Evolutionary conservation across 2,888 invertebrate species (phyloP).

Genomic region (Ochropleura plecta): DNA sequence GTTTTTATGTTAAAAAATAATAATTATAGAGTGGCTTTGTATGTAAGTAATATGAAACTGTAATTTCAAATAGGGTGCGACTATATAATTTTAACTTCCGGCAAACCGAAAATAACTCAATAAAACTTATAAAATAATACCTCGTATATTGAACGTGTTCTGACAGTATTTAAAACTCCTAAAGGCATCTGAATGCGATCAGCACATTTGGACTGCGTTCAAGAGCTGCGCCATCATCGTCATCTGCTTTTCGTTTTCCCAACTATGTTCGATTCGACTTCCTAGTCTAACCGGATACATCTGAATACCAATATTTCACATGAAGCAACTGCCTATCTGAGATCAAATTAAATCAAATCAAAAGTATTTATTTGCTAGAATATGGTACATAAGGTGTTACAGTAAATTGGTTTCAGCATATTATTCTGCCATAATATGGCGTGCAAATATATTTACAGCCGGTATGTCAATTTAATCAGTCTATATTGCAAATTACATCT

Average conservation of each 20-base stretch:
- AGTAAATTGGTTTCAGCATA: too few relatives aligned
- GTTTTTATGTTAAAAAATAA: constrained; percentile 2
- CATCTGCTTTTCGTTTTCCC: background rate
- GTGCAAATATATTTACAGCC: too few relatives aligned
- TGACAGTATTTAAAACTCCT: background rate
- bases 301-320: background rate
- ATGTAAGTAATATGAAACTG: background rate
- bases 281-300: background rate
- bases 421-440: too few relatives aligned
- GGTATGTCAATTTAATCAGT: too few relatives aligned
- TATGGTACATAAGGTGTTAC: too few relatives aligned
- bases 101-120: background rate
- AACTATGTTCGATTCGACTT: background rate
- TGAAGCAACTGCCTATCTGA: background rate
- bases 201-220: too few relatives aligned
- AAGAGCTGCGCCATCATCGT: background rate
- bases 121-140: background rate
- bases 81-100: background rate
- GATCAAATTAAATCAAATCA: too few relatives aligned
- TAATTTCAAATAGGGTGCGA: background rate
- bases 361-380: too few relatives aligned
- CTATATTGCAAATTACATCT: too few relatives aligned
- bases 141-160: background rate
- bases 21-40: constrained; percentile 7
- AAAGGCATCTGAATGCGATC: background rate